Conservation (phyloP, 1,140 invertebrate species). For the Streblospio benedicti region DNA sequence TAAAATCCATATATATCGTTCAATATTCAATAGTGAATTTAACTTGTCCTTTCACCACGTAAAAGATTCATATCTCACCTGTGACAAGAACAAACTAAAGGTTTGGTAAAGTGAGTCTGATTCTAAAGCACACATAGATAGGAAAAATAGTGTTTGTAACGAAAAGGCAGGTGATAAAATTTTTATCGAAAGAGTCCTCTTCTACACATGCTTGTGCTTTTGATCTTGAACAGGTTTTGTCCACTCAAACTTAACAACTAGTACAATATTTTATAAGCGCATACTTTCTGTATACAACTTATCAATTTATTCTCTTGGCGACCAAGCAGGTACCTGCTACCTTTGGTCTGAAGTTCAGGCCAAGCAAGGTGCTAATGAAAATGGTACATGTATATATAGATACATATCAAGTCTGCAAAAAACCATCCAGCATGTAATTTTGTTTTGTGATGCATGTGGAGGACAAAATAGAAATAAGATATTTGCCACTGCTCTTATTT, state of each 20-base stretch:
- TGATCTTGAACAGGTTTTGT: slow-evolving; percentile 18
- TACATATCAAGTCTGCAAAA: slow-evolving; percentile 9
- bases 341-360: slow-evolving; percentile 16
- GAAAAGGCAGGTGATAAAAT: slow-evolving; percentile 17
- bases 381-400: slow-evolving; percentile 15
- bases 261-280: slow-evolving; percentile 16
- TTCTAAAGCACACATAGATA: slow-evolving; percentile 9
- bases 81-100: too few relatives aligned
- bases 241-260: neutral
- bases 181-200: slow-evolving; percentile 4
- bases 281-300: slow-evolving; percentile 19
- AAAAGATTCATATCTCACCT: too few relatives aligned
- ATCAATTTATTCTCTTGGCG: slow-evolving; percentile 13
- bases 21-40: slow-evolving; percentile 20
- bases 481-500: slow-evolving; percentile 11
- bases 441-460: slow-evolving; percentile 20
- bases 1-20: slow-evolving; percentile 7
- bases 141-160: slow-evolving; percentile 7
- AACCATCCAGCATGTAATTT: slow-evolving; percentile 4
- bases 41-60: too few relatives aligned
- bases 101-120: neutral
- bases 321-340: slow-evolving; percentile 15
- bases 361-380: slow-evolving; percentile 14
- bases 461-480: slow-evolving; percentile 20
- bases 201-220: slow-evolving; percentile 11